Conservation (phyloP, 2,888 invertebrate genomes). For the Calameuta pallipes region DNA sequence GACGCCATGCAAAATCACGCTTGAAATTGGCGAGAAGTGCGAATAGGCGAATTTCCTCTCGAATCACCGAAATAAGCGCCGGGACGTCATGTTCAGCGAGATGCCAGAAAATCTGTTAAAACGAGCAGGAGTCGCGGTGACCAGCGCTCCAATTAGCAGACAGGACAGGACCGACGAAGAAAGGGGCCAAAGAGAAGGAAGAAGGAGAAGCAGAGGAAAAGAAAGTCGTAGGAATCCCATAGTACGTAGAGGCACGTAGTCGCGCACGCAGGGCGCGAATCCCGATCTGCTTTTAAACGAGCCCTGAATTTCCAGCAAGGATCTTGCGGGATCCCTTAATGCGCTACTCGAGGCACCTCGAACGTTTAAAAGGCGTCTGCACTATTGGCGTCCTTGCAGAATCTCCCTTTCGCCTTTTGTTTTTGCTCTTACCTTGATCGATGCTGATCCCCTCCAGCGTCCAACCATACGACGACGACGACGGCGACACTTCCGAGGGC, state of each 20-base stretch:
- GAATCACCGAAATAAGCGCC: background rate
- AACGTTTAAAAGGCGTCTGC: background rate
- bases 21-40: too few species aligned
- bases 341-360: too few species aligned
- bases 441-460: background rate
- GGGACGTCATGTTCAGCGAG: too few species aligned
- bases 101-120: too few species aligned
- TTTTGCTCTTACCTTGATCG: background rate
- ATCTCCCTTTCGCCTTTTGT: background rate
- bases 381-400: background rate
- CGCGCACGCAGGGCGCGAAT: background rate
- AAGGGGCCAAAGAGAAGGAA: background rate
- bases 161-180: background rate
- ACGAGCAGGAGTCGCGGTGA: too few species aligned
- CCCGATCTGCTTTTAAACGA: background rate
- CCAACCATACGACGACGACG: background rate
- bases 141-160: background rate
- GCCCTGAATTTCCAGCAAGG: background rate
- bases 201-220: background rate
- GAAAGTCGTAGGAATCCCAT: background rate
- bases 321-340: too few species aligned
- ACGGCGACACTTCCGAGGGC: background rate
- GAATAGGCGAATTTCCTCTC: background rate
- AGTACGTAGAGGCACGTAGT: background rate
- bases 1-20: background rate